These are phyloP conservation scores for Amblyteles armatorius DNA, from an alignment of 2,888 invertebrate genomes.

Conservation along the genomic window DNA sequence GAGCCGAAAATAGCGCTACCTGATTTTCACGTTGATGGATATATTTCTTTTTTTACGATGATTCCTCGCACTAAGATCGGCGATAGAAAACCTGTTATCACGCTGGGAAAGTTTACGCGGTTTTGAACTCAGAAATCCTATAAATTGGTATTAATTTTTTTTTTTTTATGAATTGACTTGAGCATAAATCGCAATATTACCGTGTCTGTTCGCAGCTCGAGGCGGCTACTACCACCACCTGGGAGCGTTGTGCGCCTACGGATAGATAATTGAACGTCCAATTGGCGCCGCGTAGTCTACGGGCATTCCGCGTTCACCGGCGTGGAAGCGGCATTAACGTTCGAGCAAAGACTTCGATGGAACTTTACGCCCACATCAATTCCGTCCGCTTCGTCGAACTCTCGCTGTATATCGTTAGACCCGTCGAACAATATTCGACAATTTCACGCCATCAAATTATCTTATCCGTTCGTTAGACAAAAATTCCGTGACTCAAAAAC, in stretches of 20 bases:
- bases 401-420: neutral
- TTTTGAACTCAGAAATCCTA: neutral
- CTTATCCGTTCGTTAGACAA: neutral
- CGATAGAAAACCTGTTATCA: neutral
- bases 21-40: neutral
- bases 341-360: conserved; percentile 19
- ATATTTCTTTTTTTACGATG: neutral
- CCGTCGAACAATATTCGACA: neutral
- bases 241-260: conserved; percentile 77
- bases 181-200: conserved; percentile 4
- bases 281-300: conserved; percentile 46
- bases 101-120: neutral
- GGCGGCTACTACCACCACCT: conserved; percentile 77
- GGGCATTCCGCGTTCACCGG: conserved; percentile 38
- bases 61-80: conserved; percentile 4
- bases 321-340: conserved; percentile 21
- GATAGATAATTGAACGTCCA: conserved; percentile 67
- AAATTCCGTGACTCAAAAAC: neutral
- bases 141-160: too few species aligned
- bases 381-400: neutral
- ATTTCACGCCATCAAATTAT: neutral
- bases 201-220: conserved; percentile 74
- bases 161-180: neutral
- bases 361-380: neutral
- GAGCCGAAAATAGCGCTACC: conserved; percentile 19